Base-by-base conservation (phyloP, 2,888 invertebrate genomes). In the Molorchus minor region DNA sequence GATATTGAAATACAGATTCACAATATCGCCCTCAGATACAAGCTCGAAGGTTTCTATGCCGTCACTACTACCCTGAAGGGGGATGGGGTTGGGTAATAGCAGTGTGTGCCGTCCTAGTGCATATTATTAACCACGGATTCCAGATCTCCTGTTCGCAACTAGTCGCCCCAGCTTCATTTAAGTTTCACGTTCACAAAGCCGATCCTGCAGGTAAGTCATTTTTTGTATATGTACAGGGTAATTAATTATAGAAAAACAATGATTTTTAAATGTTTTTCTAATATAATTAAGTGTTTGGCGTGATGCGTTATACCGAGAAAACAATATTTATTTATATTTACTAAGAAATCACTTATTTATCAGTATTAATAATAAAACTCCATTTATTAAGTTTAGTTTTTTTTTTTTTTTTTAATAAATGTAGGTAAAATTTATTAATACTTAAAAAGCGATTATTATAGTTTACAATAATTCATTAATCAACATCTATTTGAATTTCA, bases 81-180 rank as follows among this genome's bases (percentile, higher is more conserved):
- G 92, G 92, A 10, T 93, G 93, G 93, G 93, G 93, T 12, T 93
- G 91, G 91, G 86, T 92, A 47, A 86, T 93, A 58, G 87, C 90
- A 44, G 84, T 87, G 51, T 91, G 91, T 65, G 88, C 89, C 17
- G 85, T 90, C 19, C 80, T 90, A 56, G 89, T 90, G 16, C 90
- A 93, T 76, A 81, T 91, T 49, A 81, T 93, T 46, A 87, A 88
- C 45, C 88, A 91, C 71, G 93, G 93, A 4, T 80, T 92, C 52
- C 92, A 92, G 75, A 84, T 91, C 61, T 84, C 86, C 36, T 81
- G 80, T 62, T 76, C 80, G 15, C 88, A 88, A 65, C 85, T 91
- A 68, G 88, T 90, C 19, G 82, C 84, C 64, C 84, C 85, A 0
- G 88, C 88, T 1, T 83, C 87, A 53, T 79, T 84, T 68, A 87